Base-by-base conservation (phyloP, 2,797 vertebrate species). In the Chrosomus eos region DNA sequence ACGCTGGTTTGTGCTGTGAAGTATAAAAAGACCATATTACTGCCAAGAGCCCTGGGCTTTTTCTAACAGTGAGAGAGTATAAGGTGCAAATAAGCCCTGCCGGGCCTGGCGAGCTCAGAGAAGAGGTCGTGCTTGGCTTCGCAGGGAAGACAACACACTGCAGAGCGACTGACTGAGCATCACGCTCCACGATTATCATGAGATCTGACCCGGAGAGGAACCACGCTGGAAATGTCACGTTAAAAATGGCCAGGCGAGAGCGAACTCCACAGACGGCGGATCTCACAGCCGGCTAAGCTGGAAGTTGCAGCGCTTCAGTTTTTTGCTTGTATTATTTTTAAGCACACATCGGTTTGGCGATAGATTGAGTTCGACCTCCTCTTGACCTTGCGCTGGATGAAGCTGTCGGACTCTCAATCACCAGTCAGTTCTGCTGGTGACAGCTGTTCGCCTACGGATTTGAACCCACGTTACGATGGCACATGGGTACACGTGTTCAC, bases 21-120 rank as follows among this genome's bases (percentile, higher is more conserved):
- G 51, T 77, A 77, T 51, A 74, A 74, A 74, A 74, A 62, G 36
- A 28, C n/a, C 16, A 28, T 26, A 72, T 73, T 73, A 31, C 71
- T 48, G 43, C 71, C 71, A 31, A 73, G 71, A 73, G 43, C 71
- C 45, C 26, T 31, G 43, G 43, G 71, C 1, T 31, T 48, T 51
- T 36, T 68, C 43, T 68, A 66, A 79, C 77, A 33, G 40, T 48
- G 28, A 51, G 28, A 36, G 43, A 72, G 71, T 6, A n/a, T 23
- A 43, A 80, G 62, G 78, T 68, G 62, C 23, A 80, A 67, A 67
- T 80, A 80, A 80, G 4, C 62, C 48, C 72, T 53, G 72, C 60
- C 26, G 26, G 60, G 60, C 26, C 40, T 36, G 62, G 28, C 28
- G 21, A 80, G 62, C 6, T n/a, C 31, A 2, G 45, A 33, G 18